Conservation (phyloP, 2,113 vertebrate species). For the Phaethornis superciliosus region DNA sequence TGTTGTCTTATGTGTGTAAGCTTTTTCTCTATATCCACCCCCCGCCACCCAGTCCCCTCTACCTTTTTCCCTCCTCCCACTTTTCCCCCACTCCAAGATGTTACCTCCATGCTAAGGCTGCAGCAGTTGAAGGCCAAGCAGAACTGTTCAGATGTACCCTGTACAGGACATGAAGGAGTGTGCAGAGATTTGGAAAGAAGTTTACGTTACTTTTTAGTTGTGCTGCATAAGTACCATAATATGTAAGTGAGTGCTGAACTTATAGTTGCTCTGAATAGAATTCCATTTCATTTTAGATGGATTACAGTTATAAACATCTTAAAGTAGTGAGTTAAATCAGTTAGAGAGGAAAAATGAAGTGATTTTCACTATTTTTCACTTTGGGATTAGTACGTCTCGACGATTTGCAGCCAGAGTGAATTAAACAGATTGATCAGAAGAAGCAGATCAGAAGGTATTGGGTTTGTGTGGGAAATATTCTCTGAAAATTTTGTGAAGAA, state of each 20-base stretch:
- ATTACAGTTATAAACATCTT: neutral
- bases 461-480: neutral
- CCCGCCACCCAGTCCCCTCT: neutral
- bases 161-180: neutral
- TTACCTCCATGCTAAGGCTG: neutral
- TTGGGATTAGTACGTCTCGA: neutral
- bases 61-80: neutral
- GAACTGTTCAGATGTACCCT: neutral
- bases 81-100: neutral
- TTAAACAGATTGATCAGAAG: slow-evolving; percentile 7
- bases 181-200: slow-evolving; percentile 24
- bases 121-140: neutral
- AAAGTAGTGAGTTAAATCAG: neutral
- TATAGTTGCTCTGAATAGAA: neutral
- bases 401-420: neutral
- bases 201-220: neutral
- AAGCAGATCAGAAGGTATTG: neutral
- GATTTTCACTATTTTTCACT: slow-evolving; percentile 10
- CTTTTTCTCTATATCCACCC: neutral
- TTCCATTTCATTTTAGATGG: neutral
- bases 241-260: neutral
- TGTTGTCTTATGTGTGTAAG: neutral
- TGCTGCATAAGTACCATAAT: neutral
- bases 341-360: neutral
- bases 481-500: neutral